These are phyloP conservation scores for Anolis carolinensis DNA, from an alignment of 2,113 vertebrate species.

Conservation along the genomic window DNA sequence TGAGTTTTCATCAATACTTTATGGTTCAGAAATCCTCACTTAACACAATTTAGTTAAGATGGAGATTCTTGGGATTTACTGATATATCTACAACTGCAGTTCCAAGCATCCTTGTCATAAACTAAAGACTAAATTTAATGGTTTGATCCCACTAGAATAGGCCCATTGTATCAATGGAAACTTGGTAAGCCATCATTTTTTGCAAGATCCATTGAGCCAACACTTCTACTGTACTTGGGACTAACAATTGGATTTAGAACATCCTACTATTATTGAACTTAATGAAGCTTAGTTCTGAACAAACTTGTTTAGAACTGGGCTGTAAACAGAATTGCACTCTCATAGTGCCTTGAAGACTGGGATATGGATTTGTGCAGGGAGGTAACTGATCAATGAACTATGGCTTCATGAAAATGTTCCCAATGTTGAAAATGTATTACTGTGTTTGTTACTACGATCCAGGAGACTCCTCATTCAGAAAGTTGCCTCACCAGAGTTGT, in stretches of 20 bases:
- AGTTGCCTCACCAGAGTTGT: conserved; percentile 33
- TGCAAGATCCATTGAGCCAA: too few species aligned
- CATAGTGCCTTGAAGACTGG: conserved; percentile 24
- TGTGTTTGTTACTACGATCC: conserved; percentile 35
- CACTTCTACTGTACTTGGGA: too few species aligned
- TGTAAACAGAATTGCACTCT: conserved; percentile 7
- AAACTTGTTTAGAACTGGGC: not conserved
- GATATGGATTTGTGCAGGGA: conserved; percentile 2
- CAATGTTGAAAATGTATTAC: conserved; percentile 23
- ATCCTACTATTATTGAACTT: not conserved
- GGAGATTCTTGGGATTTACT: not conserved
- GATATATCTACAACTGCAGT: not conserved
- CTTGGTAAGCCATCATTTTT: too few species aligned
- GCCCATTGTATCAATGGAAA: too few species aligned
- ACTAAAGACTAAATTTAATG: not conserved
- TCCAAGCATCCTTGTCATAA: not conserved
- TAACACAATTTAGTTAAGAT: not conserved
- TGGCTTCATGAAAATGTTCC: not conserved
- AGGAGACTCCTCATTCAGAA: conserved; percentile 36
- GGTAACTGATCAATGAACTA: not conserved
- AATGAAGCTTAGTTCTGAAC: conserved; percentile 1
- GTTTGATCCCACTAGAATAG: too few species aligned
- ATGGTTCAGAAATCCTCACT: conserved; percentile 13
- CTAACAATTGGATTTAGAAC: too few species aligned
- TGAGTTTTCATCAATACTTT: not conserved